Base-by-base conservation (phyloP, 1,140 invertebrate species). In the Diorhabda sublineata region DNA sequence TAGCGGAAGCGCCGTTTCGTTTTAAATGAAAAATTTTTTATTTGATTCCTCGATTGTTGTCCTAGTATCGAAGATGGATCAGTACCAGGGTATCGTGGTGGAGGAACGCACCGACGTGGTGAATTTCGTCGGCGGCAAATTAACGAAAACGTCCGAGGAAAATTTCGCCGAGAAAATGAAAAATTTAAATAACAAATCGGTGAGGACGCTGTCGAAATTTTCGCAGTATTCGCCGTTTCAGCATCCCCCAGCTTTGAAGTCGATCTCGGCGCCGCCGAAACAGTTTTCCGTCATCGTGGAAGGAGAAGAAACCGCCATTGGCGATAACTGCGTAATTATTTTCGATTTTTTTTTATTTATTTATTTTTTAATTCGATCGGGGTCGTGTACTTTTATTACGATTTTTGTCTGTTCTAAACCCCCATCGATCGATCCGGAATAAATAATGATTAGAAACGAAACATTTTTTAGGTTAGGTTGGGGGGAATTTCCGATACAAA, bases 261-360 rank as follows among this genome's bases (percentile, higher is more conserved):
- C 64, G 1, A 59, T 66, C 58, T 75, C 72, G 7, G 72, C 72
- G 43, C 70, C 70, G 45, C 69, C 75, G 8, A 70, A 64, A 8
- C 69, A 71, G 57, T 77, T 79, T 58, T 74, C 76, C 6, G 74
- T 76, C 9, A 79, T 79, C 57, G 59, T 75, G 6, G 76, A 79
- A 72, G 71, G 66, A 4, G 73, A 76, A 65, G 75, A 79, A 69
- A 68, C n/a, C 47, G 6, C 73, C 41, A 76, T 79, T 78, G 57
- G 77, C 78, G 58, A 26, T n/a, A 52, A 52, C 47, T 52, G 47
- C 26, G 26, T 64, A 45, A 41, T 69, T 63, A 69, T 66, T 61
- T 52, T 68, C 42, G 6, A 67, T 26, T 62, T 60, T 58, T 64
- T 65, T 58, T 11, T 58, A 47, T 56, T 52, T 62, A 61, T 11